Evolutionary conservation across 2,113 vertebrate genomes (phyloP).

Genomic region (Anas platyrhynchos): DNA sequence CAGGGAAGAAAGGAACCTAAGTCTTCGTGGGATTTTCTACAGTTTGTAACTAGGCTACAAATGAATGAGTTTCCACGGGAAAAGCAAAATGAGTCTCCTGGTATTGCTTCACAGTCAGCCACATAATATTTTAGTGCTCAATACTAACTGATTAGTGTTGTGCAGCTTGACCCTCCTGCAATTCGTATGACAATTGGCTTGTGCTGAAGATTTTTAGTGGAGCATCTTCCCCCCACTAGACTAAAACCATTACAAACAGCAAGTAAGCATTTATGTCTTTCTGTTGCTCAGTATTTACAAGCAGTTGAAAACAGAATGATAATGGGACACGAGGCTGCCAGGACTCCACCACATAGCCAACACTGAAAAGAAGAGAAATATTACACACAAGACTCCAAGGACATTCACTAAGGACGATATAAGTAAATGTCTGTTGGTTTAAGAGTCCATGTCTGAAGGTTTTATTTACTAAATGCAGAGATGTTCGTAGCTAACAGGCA

Average conservation of each 20-base stretch:
- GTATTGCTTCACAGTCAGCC: not conserved
- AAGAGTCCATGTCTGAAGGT: not conserved
- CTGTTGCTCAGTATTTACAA: not conserved
- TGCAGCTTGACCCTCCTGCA: fast-evolving
- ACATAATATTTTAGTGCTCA: not conserved
- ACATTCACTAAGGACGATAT: not conserved
- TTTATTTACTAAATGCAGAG: not conserved
- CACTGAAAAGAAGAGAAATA: not conserved
- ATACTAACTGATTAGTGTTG: not conserved
- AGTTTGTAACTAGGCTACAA: not conserved
- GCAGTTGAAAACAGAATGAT: not conserved
- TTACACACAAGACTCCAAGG: not conserved
- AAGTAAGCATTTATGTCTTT: not conserved
- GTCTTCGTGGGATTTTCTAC: not conserved
- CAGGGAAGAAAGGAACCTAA: not conserved
- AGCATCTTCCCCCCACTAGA: not conserved
- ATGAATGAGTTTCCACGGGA: not conserved
- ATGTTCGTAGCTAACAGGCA: not conserved
- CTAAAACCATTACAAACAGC: not conserved
- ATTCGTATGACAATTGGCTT: not conserved
- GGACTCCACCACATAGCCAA: not conserved
- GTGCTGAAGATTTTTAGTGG: not conserved
- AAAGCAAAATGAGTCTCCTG: not conserved
- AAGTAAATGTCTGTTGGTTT: not conserved
- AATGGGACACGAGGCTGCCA: not conserved